Base-by-base conservation (phyloP, 2,797 vertebrate genomes). In the Mormyrus hasselquistii region DNA sequence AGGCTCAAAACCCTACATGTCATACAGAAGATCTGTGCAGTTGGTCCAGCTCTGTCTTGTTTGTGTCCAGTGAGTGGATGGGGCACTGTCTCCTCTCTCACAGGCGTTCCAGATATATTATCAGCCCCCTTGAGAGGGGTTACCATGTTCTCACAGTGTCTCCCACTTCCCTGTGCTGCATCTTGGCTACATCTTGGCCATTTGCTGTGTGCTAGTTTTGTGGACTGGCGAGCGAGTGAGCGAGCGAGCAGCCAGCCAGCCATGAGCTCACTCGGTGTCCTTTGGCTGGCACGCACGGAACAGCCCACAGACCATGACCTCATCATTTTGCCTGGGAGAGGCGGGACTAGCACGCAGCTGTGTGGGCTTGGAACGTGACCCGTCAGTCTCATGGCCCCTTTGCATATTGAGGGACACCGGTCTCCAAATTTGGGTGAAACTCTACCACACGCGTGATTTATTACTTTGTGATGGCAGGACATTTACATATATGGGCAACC, bases 151-250 rank as follows among this genome's bases (percentile, higher is more conserved):
- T 82, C 41, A 47, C 76, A 82, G 76, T 47, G 16, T 41, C 76
- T 22, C 19, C 41, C 76, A 41, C 76, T 47, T 8, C 41, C 7
- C 34, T 2, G 34, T 16, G 34, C 69, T 76, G 50, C 16, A 8
- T 49, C 41, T 84, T 84, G 82, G 6, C 8, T n/a, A 22, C 29
- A 14, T 12, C 12, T 41, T 14, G 41, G 6, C 84, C 84, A 86
- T 86, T 86, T 53, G 8, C 84, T 53, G 49, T 38, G 84, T 55
- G 86, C 86, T 55, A 87, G 38, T 29, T 87, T 55, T 87, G 55
- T 87, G 34, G 34, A 44, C 55, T n/a, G 41, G 76, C 19, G 41
- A 47, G 76, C 41, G 38, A 25, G n/a, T 9, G n/a, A 16, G 65
- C 1, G 49, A 87, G 16, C 8, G 16, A 87, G 86, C 86, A 34